These are phyloP conservation scores for Erythrolamprus reginae DNA, from an alignment of 2,113 vertebrate genomes.

Conservation along the genomic window DNA sequence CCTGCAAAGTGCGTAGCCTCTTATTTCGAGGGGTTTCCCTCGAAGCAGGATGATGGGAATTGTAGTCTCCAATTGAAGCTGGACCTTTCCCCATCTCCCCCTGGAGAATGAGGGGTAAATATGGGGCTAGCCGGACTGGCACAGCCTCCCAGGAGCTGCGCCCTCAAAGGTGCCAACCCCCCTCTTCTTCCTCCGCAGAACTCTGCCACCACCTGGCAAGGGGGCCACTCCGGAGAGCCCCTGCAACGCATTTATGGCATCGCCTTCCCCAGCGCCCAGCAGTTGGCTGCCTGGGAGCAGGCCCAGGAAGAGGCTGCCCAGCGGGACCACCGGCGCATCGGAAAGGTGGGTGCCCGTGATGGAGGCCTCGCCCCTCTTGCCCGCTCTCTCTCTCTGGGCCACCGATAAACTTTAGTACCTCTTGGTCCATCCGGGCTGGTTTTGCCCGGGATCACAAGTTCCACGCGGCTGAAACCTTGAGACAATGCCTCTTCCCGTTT, in stretches of 20 bases:
- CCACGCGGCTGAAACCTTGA: background rate
- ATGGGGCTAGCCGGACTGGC: background rate
- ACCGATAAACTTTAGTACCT: background rate
- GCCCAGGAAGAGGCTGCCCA: slow-evolving; percentile 69
- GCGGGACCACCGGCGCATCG: slow-evolving; percentile 85
- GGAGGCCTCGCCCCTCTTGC: too few species aligned
- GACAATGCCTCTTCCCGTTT: background rate
- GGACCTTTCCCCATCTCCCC: background rate
- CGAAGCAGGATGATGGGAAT: background rate
- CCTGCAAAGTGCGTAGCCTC: background rate
- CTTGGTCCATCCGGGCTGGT: background rate
- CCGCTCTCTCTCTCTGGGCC: too few species aligned
- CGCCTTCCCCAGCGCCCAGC: slow-evolving; percentile 74
- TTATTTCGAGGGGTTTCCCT: background rate
- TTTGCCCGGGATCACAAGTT: background rate
- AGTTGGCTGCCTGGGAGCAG: slow-evolving; percentile 71
- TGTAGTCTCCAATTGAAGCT: background rate
- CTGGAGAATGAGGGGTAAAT: background rate
- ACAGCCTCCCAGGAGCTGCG: background rate
- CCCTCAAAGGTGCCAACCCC: background rate
- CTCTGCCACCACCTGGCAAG: slow-evolving; percentile 61
- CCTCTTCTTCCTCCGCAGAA: slow-evolving; percentile 38
- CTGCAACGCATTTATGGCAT: slow-evolving; percentile 77
- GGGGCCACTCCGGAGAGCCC: slow-evolving; percentile 3
- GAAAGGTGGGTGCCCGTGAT: slow-evolving; percentile 64